These are phyloP conservation scores for Melanotaenia duboulayi DNA, from an alignment of 2,113 vertebrate genomes.

Conservation along the genomic window DNA sequence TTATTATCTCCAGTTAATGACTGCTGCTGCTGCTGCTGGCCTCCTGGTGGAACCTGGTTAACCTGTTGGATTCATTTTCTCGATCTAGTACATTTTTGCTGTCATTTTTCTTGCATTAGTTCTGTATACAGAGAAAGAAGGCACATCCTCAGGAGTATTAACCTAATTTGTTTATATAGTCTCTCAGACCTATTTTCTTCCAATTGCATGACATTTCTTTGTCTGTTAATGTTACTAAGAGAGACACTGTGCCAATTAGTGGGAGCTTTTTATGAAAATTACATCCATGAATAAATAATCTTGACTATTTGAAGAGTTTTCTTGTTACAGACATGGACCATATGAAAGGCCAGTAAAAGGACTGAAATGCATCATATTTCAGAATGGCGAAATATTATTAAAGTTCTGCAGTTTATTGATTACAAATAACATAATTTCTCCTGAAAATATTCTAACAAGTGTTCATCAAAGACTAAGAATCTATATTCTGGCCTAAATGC, in stretches of 20 bases:
- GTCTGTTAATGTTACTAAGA: constrained; percentile 21
- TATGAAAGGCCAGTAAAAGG: too few relatives aligned
- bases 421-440: too few relatives aligned
- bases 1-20: constrained; percentile 81
- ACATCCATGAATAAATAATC: neutral
- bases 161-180: constrained; percentile 68
- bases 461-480: too few relatives aligned
- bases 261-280: neutral
- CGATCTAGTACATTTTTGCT: constrained; percentile 31
- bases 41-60: constrained; percentile 72
- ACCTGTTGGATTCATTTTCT: constrained; percentile 50
- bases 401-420: too few relatives aligned
- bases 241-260: neutral
- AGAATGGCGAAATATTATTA: neutral
- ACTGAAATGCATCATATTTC: neutral
- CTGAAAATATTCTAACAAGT: too few relatives aligned
- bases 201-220: constrained; percentile 40
- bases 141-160: constrained; percentile 47
- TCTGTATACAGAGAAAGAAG: constrained; percentile 11
- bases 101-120: neutral
- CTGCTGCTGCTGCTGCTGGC: constrained; percentile 62
- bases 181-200: constrained; percentile 27
- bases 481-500: too few relatives aligned
- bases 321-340: neutral
- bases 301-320: neutral